These are phyloP conservation scores for Vespertilio murinus DNA, from an alignment of 2,797 vertebrate species.

Conservation along the genomic window DNA sequence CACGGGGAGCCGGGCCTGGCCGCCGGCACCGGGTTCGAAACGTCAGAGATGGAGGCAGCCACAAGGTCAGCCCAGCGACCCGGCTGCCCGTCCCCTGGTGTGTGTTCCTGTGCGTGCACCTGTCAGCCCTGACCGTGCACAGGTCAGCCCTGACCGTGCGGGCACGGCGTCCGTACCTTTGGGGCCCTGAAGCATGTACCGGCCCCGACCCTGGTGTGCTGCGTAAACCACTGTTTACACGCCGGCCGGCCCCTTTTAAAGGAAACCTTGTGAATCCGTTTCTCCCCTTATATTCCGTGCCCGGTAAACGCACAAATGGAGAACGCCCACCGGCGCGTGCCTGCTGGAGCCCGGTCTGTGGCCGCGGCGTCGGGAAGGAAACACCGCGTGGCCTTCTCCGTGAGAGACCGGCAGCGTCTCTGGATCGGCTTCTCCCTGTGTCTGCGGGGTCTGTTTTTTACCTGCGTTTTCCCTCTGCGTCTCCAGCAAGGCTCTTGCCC, in stretches of 20 bases:
- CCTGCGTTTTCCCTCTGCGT: background rate
- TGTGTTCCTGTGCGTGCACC: rapidly evolving
- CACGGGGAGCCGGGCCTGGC: background rate
- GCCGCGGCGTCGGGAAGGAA: background rate
- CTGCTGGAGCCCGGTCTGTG: background rate
- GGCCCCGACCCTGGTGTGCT: background rate
- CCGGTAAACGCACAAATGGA: background rate
- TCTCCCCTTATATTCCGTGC: background rate
- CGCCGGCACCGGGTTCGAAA: background rate
- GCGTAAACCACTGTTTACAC: rapidly evolving
- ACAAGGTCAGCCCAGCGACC: background rate
- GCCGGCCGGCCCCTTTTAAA: background rate
- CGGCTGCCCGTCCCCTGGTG: background rate
- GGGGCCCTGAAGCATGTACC: background rate
- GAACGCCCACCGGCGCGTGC: too few species aligned
- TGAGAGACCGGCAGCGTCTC: too few species aligned
- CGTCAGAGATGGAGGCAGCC: background rate
- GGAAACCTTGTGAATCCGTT: background rate
- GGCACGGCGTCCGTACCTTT: too few species aligned
- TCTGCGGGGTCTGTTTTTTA: background rate
- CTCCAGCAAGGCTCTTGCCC: background rate
- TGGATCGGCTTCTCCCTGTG: background rate
- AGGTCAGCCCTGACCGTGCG: rapidly evolving
- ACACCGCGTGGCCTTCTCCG: rapidly evolving
- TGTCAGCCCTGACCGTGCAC: rapidly evolving